Percentiles rank a stretch among this genome's conserved stretches.
phyloP scores from a whole-genome alignment of 2,888 invertebrate species.

The Sesia bembeciformis region DNA sequence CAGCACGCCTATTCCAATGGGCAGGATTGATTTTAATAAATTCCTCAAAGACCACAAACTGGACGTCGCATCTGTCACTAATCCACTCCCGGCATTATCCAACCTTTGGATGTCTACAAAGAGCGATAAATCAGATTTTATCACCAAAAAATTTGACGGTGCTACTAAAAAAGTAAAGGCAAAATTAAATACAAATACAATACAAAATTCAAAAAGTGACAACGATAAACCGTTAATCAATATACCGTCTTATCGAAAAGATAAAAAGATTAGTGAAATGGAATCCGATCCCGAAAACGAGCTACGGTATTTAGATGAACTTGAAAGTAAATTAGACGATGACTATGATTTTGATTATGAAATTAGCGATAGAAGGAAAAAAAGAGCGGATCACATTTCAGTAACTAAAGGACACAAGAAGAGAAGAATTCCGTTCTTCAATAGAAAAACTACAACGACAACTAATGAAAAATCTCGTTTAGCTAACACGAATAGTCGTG shows the following conservation, averaged over 20 bases:
- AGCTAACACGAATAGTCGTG: neutral
- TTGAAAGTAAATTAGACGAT: slow-evolving; percentile 7
- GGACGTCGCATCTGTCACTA: slow-evolving; percentile 37
- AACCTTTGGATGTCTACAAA: neutral
- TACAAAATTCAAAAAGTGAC: too few relatives aligned
- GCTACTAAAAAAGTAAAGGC: too few relatives aligned
- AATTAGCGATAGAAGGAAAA: slow-evolving; percentile 7
- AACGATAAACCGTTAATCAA: too few relatives aligned
- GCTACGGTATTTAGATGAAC: slow-evolving; percentile 12
- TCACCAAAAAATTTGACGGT: too few relatives aligned
- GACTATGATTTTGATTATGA: slow-evolving; percentile 1
- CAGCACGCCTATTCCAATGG: slow-evolving; percentile 49
- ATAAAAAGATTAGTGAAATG: neutral
- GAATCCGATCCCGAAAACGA: slow-evolving; percentile 8
- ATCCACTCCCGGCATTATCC: slow-evolving; percentile 15
- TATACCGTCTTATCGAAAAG: too few relatives aligned
- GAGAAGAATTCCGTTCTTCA: neutral
- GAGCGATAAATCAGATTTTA: neutral
- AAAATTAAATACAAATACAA: too few relatives aligned
- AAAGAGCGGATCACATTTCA: slow-evolving; percentile 1
- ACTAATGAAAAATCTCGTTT: neutral
- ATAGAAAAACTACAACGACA: neutral
- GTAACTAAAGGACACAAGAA: neutral
- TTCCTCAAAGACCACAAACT: slow-evolving; percentile 39
- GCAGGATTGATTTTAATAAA: slow-evolving; percentile 28